These are phyloP conservation scores for Drosophila mojavensis DNA, from an alignment of 1,140 invertebrate species.

Conservation along the genomic window DNA sequence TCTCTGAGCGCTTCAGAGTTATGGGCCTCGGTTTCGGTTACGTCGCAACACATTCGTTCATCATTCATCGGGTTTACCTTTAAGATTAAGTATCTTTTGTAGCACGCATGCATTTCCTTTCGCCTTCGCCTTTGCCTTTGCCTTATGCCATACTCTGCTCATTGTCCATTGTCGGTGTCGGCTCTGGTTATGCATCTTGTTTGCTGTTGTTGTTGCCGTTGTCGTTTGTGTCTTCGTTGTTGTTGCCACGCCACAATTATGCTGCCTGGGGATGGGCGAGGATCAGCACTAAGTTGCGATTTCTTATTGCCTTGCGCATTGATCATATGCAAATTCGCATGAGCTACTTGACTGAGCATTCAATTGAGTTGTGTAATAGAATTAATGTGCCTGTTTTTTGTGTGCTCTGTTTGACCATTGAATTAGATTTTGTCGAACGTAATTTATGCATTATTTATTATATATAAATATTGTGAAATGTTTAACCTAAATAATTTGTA, in stretches of 20 bases:
- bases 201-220: neutral
- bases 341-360: neutral
- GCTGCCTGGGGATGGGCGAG: slow-evolving; percentile 47
- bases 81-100: slow-evolving; percentile 82
- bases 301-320: slow-evolving; percentile 23
- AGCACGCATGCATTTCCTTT: slow-evolving; percentile 64
- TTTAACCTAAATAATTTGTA: neutral
- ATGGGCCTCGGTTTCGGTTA: slow-evolving; percentile 61
- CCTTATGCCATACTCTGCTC: slow-evolving; percentile 54
- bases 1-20: slow-evolving; percentile 44
- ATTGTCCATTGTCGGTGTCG: slow-evolving; percentile 64
- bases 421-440: neutral
- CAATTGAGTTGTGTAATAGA: slow-evolving; percentile 10
- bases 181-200: slow-evolving; percentile 34
- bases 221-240: slow-evolving; percentile 22
- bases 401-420: neutral
- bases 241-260: slow-evolving; percentile 51
- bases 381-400: neutral
- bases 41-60: slow-evolving; percentile 69
- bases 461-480: neutral
- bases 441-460: neutral
- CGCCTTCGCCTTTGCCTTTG: slow-evolving; percentile 59
- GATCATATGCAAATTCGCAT: slow-evolving; percentile 18
- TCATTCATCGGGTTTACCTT: slow-evolving; percentile 79
- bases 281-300: slow-evolving; percentile 38